Evolutionary conservation across 2,888 invertebrate genomes (phyloP).

Genomic region (Hypena proboscidalis): DNA sequence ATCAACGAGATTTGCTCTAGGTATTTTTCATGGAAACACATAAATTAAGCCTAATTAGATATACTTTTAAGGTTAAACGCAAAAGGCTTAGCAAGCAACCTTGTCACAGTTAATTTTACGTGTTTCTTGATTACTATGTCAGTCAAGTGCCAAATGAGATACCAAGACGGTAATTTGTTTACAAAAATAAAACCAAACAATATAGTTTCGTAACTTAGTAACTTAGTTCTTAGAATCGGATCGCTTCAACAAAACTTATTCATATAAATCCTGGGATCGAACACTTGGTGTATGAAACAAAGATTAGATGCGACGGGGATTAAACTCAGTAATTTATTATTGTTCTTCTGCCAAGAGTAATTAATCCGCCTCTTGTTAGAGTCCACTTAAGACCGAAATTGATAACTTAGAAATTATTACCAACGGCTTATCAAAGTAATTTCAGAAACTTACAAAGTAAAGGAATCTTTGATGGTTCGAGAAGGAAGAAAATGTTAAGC

Average conservation of each 20-base stretch:
- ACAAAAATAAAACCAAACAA: too few relatives aligned
- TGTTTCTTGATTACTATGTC: too few relatives aligned
- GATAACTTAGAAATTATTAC: conserved; percentile 4
- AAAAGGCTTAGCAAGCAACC: too few relatives aligned
- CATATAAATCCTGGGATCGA: neutral
- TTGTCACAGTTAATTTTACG: too few relatives aligned
- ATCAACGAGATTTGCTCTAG: too few relatives aligned
- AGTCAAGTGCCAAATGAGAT: too few relatives aligned
- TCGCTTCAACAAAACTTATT: neutral
- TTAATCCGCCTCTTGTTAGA: conserved; percentile 1
- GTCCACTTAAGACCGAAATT: neutral
- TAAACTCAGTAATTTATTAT: neutral
- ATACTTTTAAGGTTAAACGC: too few relatives aligned
- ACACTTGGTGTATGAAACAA: neutral
- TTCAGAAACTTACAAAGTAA: neutral
- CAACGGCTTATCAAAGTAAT: neutral
- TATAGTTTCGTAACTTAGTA: too few relatives aligned
- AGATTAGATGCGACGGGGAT: neutral
- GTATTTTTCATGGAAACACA: too few relatives aligned
- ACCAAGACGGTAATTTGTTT: too few relatives aligned
- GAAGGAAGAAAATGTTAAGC: neutral
- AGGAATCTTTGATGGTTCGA: neutral
- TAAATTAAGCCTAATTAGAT: too few relatives aligned
- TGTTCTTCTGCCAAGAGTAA: neutral
- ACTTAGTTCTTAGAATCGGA: too few relatives aligned